Base-by-base conservation (phyloP, 2,797 vertebrate genomes). In the Halcyon chelicuti region DNA sequence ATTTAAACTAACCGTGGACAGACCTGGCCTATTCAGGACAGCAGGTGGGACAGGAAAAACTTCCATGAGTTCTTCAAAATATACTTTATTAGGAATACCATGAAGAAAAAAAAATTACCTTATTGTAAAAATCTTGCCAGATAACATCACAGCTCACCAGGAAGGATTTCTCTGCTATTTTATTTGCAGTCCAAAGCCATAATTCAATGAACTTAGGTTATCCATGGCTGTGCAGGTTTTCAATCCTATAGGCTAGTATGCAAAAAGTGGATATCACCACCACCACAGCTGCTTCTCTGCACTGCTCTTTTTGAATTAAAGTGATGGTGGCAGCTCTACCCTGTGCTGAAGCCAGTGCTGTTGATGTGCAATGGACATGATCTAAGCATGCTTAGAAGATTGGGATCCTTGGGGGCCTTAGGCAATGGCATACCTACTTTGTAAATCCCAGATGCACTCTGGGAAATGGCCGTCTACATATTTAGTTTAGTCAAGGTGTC, bases 271-370 rank as follows among this genome's bases (percentile, higher is more conserved):
- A 52, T 94, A 80, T 49, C 13, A 55, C 39, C 72, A 67, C 31
- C 33, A n/a, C 31, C 44, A 63, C 40, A 26, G 17, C 40, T 37
- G 12, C 33, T 91, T 78, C 70, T 84, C 70, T 55, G 37, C 18
- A 78, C n/a, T 47, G 52, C 9, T n/a, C 12, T 37, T 90, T 96
- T 70, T 90, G 47, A 88, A 85, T 88, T 96, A 72, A 93, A 86
- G 60, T 92, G n/a, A 46, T 58, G 2, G 0, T 63, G 74, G 25
- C 35, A 86, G 25, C 20, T 78, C 83, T 92, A n/a, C n/a, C 60
- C 33, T 49, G 7, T 63, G 16, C 33, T 49, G 76, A 95, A 76
- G 20, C 25, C 57, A 16, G 25, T 70, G 47, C 39, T 76, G 22
- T 46, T 88, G 58, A 66, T 74, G 66, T 7, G 21, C 12, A 14